phyloP scores from a whole-genome alignment of 1,140 invertebrate genomes.

The Macrobrachium rosenbergii region DNA sequence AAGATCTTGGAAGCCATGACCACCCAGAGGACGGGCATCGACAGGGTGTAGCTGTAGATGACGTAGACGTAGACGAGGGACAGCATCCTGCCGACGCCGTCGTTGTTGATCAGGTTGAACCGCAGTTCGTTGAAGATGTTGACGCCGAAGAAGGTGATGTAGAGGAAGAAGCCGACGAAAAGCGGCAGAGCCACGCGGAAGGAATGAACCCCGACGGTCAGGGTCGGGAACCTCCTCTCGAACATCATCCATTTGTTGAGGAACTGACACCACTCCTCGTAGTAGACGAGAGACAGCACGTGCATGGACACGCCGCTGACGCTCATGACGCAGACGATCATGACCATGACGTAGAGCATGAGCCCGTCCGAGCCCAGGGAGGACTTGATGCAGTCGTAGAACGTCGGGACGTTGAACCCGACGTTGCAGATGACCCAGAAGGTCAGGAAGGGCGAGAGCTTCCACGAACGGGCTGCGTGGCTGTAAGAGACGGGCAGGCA shows the following conservation, averaged over 20 bases:
- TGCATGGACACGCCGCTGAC: conserved; percentile 58
- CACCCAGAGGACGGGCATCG: conserved; percentile 65
- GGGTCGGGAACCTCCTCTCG: conserved; percentile 58
- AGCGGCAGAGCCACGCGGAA: conserved; percentile 44
- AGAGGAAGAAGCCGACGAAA: conserved; percentile 59
- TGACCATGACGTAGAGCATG: conserved; percentile 65
- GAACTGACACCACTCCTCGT: conserved; percentile 58
- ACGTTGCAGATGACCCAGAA: conserved; percentile 61
- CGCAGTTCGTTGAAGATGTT: conserved; percentile 66
- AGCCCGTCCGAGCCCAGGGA: conserved; percentile 57
- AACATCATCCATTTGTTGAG: conserved; percentile 63
- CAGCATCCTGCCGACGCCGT: conserved; percentile 61
- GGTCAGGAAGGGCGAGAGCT: conserved; percentile 51
- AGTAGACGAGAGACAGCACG: conserved; percentile 49
- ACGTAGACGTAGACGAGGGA: conserved; percentile 65
- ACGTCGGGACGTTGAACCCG: conserved; percentile 65
- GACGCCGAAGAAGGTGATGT: conserved; percentile 58
- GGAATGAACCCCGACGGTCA: conserved; percentile 56
- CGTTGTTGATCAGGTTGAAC: conserved; percentile 64
- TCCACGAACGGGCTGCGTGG: conserved; percentile 35
- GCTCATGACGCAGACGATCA: conserved; percentile 66
- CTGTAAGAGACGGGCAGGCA: conserved; percentile 59
- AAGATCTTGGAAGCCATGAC: conserved; percentile 65
- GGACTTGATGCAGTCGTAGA: conserved; percentile 65
- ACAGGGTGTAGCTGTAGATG: conserved; percentile 65